phyloP scores from a whole-genome alignment of 2,888 invertebrate genomes.

The Pocota personata region DNA sequence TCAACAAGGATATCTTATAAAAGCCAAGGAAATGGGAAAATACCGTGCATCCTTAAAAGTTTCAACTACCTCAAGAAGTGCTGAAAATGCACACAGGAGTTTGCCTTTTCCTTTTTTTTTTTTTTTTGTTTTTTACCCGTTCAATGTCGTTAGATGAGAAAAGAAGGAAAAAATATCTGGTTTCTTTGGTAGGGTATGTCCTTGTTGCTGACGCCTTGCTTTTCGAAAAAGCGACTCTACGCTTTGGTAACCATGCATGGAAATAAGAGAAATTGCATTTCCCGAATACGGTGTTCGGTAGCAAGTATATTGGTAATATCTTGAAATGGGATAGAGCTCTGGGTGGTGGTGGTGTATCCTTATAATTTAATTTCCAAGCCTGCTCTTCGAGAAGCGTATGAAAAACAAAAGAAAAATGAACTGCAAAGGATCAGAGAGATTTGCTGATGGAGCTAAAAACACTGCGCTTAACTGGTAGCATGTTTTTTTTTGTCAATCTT shows the following conservation, averaged over 20 bases:
- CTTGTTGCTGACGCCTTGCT: constrained; percentile 62
- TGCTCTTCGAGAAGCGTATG: not conserved
- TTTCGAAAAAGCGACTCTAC: constrained; percentile 29
- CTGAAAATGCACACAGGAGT: constrained; percentile 55
- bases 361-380: constrained; percentile 47
- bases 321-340: not conserved
- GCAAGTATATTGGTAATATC: constrained; percentile 52
- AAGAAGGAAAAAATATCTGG: constrained; percentile 2
- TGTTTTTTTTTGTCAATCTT: not conserved
- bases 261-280: constrained; percentile 70
- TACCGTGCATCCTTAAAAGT: constrained; percentile 51
- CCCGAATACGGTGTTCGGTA: constrained; percentile 44
- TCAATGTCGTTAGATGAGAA: constrained; percentile 21
- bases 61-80: constrained; percentile 36
- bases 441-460: constrained; percentile 37
- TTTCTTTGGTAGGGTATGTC: constrained; percentile 18
- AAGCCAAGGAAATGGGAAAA: constrained; percentile 39
- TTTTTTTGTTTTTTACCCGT: not conserved
- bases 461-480: constrained; percentile 15
- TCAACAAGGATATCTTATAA: constrained; percentile 28
- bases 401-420: not conserved
- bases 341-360: not conserved
- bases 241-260: constrained; percentile 68
- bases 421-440: constrained; percentile 30
- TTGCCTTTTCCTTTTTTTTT: constrained; percentile 2